phyloP scores from a whole-genome alignment of 2,113 vertebrate genomes.

The Zosterops japonicus region DNA sequence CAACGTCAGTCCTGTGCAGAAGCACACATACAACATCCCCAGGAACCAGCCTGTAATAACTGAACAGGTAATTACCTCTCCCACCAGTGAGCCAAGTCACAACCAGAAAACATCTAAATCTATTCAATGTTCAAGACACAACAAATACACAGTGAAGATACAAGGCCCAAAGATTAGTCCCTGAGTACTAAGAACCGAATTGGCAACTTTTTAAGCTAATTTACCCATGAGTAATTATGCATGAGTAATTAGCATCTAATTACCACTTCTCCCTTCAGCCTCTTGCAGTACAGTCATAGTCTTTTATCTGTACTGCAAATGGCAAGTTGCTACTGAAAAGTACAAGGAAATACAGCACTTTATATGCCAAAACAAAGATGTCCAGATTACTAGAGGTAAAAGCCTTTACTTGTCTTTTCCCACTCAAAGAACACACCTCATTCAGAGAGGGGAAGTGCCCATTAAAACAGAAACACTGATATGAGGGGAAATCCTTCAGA shows the following conservation, averaged over 20 bases:
- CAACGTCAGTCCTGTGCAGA: neutral
- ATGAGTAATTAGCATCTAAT: neutral
- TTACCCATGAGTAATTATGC: neutral
- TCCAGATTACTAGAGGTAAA: neutral
- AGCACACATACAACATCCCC: neutral
- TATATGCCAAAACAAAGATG: neutral
- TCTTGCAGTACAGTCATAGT: neutral
- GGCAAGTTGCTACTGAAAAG: neutral
- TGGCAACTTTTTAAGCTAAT: neutral
- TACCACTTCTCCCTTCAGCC: neutral
- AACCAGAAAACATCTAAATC: neutral
- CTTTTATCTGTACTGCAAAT: neutral
- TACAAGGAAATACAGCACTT: neutral
- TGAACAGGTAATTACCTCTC: neutral
- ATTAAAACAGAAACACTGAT: neutral
- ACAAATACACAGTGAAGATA: neutral
- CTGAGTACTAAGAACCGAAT: neutral
- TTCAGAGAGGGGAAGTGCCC: slow-evolving; percentile 35
- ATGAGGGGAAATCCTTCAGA: slow-evolving; percentile 31
- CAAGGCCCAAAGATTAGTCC: neutral
- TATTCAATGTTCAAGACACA: neutral
- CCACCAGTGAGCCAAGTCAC: neutral
- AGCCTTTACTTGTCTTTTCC: neutral
- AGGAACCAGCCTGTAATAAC: neutral
- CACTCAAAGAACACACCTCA: neutral